Percentiles rank a stretch among this genome's conserved stretches.
These are phyloP conservation scores for Ophioninae sp. DNA, from an alignment of 2,888 invertebrate species.

Conservation along the genomic window DNA sequence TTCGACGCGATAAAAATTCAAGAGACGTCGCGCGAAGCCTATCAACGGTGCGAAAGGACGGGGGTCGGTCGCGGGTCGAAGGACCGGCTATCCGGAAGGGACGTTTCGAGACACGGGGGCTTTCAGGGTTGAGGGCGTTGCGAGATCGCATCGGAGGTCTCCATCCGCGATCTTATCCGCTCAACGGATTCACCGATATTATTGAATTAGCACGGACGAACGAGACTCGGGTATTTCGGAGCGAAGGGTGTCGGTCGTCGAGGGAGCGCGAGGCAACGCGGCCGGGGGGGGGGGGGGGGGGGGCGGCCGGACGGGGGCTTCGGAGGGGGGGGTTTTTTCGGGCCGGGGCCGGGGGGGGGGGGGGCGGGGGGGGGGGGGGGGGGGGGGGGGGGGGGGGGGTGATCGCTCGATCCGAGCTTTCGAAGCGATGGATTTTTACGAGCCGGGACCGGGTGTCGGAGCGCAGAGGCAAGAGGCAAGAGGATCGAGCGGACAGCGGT, in stretches of 20 bases:
- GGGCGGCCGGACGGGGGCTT: too few relatives aligned
- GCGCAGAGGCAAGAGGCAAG: not conserved
- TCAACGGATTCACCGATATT: conserved; percentile 76
- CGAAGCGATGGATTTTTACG: conserved; percentile 60
- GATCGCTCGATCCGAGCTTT: conserved; percentile 61
- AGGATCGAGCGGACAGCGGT: conserved; percentile 39
- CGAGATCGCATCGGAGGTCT: conserved; percentile 71
- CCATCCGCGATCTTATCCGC: conserved; percentile 70
- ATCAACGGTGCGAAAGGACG: conserved; percentile 55
- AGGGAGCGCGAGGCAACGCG: conserved; percentile 32
- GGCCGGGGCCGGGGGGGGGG: too few relatives aligned
- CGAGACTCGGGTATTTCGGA: conserved; percentile 68
- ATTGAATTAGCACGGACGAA: conserved; percentile 74
- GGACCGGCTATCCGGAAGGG: conserved; percentile 22
- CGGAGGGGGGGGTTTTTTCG: too few relatives aligned
- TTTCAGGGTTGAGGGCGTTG: conserved; percentile 68
- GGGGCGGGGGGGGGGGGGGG: too few relatives aligned
- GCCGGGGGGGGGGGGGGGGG: too few relatives aligned
- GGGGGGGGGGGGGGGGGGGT: too few relatives aligned
- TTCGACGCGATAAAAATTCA: conserved; percentile 63
- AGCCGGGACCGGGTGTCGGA: not conserved
- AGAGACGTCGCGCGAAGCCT: conserved; percentile 63
- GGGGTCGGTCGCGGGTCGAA: conserved; percentile 1
- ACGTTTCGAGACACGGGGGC: conserved; percentile 30
- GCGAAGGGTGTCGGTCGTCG: conserved; percentile 33